These are phyloP conservation scores for Dicranocentrus wangi DNA, from an alignment of 2,888 invertebrate genomes.

Conservation along the genomic window DNA sequence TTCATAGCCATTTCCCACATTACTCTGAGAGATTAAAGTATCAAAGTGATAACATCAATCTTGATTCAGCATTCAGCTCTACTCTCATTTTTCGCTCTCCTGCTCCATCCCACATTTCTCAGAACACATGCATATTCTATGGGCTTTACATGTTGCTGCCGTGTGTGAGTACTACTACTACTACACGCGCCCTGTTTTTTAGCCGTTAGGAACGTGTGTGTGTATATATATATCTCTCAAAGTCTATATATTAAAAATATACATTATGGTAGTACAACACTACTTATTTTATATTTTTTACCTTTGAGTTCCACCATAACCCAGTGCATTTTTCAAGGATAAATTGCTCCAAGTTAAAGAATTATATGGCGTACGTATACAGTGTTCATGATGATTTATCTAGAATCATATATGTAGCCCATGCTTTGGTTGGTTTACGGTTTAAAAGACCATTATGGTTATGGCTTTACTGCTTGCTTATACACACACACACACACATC, in stretches of 20 bases:
- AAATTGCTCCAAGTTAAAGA: constrained; percentile 51
- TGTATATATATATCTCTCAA: no score
- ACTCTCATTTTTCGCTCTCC: constrained; percentile 17
- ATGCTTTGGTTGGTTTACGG: constrained; percentile 49
- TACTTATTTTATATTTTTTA: constrained; percentile 15
- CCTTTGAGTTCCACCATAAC: constrained; percentile 23
- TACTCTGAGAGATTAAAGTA: constrained; percentile 62
- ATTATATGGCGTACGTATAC: constrained; percentile 25
- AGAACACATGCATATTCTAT: constrained; percentile 19
- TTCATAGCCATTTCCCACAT: constrained; percentile 61
- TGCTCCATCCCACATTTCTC: neutral
- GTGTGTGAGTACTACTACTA: neutral
- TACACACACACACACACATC: neutral
- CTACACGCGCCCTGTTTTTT: neutral
- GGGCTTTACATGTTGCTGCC: constrained; percentile 42
- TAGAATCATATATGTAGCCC: constrained; percentile 46
- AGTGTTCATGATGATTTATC: constrained; percentile 56
- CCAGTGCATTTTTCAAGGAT: constrained; percentile 57
- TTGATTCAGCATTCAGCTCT: constrained; percentile 58
- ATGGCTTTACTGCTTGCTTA: constrained; percentile 39
- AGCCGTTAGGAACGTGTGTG: neutral
- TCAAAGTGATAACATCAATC: constrained; percentile 64
- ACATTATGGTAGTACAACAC: neutral
- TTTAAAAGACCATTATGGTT: constrained; percentile 56
- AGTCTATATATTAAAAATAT: no score